Evolutionary conservation across 2,888 invertebrate species (phyloP), one percentile per base, ranked within the genome.

Genomic region (Plagodis pulveraria): DNA sequence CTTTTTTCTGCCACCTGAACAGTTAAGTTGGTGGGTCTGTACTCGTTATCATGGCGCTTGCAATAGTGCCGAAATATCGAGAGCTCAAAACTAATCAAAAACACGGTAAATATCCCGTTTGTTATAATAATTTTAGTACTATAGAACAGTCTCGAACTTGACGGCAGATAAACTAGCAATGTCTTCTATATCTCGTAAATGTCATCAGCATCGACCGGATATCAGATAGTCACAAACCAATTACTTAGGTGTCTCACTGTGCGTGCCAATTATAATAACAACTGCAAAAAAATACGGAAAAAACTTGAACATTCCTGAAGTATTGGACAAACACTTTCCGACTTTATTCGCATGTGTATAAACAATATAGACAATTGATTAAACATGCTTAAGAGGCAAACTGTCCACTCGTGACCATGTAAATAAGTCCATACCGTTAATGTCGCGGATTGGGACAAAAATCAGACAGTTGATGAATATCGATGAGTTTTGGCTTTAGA

Each of bases 341-440:
- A 58, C 65, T 73, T 77, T 85, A 81, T 87, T 86, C 77, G 78
- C 74, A 68, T 80, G 78, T 77, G 56, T 72, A 80, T 74, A 80
- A 81, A 84, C 83, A 84, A 84, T 81, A 76, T 76, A 63, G 56
- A 62, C 49, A 50, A 42, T 55, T 56, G 51, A 45, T 56, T 56
- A 52, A 56, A 56, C 56, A 60, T 59, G 35, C 47, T 38, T 45
- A 56, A 51, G 57, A 60, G 56, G 45, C 56, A 46, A 54, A 57
- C 57, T 62, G 57, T 50, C 38, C 47, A 61, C 66, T 73, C 64
- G 56, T 62, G 67, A 71, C 69, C 58, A 58, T 49, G 60, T 64
- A 65, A 71, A 72, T 63, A 62, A 58, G 55, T 9, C 33, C 34
- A 55, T 63, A 70, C 78, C 76, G 80, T 79, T 80, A 76, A 59